Evolutionary conservation across 2,888 invertebrate species (phyloP).

Genomic region (Icerya purchasi): DNA sequence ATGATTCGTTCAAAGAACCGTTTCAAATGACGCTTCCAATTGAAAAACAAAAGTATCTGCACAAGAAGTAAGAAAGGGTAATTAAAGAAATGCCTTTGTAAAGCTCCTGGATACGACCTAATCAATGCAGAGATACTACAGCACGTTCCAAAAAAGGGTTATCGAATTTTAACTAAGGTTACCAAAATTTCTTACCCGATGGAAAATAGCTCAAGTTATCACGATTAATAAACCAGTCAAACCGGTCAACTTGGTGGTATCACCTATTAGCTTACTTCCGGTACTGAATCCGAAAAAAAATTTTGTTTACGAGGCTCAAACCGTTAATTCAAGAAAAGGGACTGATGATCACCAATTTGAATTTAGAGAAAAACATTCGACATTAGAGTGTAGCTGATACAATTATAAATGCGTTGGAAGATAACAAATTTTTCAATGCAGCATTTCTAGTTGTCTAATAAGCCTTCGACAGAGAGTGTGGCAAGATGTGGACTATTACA

Average conservation of each 20-base stretch:
- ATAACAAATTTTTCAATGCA: neutral
- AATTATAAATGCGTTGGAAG: neutral
- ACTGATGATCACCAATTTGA: neutral
- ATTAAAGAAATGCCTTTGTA: slow-evolving; percentile 4
- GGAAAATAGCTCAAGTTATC: neutral
- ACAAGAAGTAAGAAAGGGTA: neutral
- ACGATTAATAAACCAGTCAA: neutral
- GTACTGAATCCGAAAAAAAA: neutral
- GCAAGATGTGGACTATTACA: neutral
- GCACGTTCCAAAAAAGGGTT: neutral
- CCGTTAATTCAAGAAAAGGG: neutral
- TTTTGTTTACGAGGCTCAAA: neutral
- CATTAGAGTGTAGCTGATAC: neutral
- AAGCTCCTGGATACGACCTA: neutral
- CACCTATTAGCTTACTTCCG: neutral
- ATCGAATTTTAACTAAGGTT: neutral
- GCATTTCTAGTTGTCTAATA: neutral
- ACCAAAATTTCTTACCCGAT: neutral
- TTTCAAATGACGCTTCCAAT: neutral
- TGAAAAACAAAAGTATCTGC: neutral
- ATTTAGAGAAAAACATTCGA: neutral
- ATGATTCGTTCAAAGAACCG: neutral
- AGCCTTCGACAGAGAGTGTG: neutral
- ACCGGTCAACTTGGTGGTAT: neutral
- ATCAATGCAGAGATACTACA: neutral